A percentile compares a stretch with the other conserved stretches of the same genome.
Evolutionary conservation across 2,113 vertebrate genomes (phyloP).

Genomic region (Dromaius novaehollandiae): DNA sequence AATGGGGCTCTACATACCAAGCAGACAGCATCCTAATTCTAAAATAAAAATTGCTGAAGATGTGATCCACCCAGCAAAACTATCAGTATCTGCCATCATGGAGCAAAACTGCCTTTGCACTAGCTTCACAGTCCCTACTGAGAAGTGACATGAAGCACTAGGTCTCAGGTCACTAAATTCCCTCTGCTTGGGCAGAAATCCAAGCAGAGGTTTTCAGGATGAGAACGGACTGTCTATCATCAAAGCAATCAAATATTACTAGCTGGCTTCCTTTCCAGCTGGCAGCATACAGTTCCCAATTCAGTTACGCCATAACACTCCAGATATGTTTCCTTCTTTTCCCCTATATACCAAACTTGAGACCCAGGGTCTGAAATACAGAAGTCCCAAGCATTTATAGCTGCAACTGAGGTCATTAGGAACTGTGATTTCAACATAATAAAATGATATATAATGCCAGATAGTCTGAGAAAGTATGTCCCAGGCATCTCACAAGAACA

Average conservation of each 20-base stretch:
- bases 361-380: not conserved
- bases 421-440: not conserved
- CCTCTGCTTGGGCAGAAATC: conserved; percentile 24
- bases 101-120: not conserved
- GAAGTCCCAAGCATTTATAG: not conserved
- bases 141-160: not conserved
- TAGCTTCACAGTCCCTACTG: not conserved
- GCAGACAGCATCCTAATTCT: not conserved
- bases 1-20: not conserved
- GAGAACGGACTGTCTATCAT: conserved; percentile 37
- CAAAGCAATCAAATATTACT: conserved; percentile 38
- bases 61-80: not conserved
- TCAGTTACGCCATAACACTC: not conserved
- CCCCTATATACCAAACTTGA: not conserved
- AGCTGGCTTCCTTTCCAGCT: conserved; percentile 24
- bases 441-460: not conserved
- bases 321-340: not conserved
- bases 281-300: conserved; percentile 9
- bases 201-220: conserved; percentile 30
- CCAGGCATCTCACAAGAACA: not conserved
- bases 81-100: not conserved
- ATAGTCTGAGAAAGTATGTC: not conserved
- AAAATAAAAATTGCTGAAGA: not conserved
- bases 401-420: not conserved
- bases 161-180: conserved; percentile 22